Base-by-base conservation (phyloP, 2,113 vertebrate species). In the Anoura caudifer region DNA sequence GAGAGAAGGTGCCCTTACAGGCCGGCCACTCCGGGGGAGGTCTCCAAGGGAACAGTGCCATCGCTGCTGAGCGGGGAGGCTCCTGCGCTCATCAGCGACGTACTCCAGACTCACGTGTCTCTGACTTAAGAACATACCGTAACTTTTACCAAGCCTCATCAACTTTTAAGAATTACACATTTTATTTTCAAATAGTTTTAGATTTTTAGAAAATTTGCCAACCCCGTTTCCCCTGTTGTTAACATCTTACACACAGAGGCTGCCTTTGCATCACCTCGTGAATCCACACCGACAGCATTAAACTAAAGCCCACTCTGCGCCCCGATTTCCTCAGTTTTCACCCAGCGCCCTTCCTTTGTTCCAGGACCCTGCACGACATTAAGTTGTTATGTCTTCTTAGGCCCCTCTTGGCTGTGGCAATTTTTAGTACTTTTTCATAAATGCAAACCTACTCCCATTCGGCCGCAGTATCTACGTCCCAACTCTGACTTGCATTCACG, bases 1-100 rank as follows among this genome's bases (percentile, higher is more conserved):
- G 63, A n/a, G 94, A 70, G 95, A 63, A 72, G 26, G 95, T 4
- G 77, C 52, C 84, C 59, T 88, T 67, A 26, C 59, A 26, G 47
- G 56, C 47, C 1, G 31, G 80, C 56, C 4, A 7, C 31, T 33
- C 38, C 24, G 24, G 72, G 92, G 56, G 75, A 16, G 70, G 24
- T 91, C 95, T 84, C 97, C 88, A 54, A 91, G 95, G 96, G 61
- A 97, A 90, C 97, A 11, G 43, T 0, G 6, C 38, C 2, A 28
- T 73, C 56, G 54, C 41, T 3, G 4, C 14, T 10, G 36, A n/a
- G 82, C 61, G 67, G 26, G 81, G 43, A 69, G 77, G 1, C 75
- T 52, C 61, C 88, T 77, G n/a, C 14, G 17, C 9, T n/a, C n/a
- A 38, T 73, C 65, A 43, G 38, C 76, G 72, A 70, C 72, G 45